Conservation (phyloP, 2,888 invertebrate species). For the Himalopsyche anomala region DNA sequence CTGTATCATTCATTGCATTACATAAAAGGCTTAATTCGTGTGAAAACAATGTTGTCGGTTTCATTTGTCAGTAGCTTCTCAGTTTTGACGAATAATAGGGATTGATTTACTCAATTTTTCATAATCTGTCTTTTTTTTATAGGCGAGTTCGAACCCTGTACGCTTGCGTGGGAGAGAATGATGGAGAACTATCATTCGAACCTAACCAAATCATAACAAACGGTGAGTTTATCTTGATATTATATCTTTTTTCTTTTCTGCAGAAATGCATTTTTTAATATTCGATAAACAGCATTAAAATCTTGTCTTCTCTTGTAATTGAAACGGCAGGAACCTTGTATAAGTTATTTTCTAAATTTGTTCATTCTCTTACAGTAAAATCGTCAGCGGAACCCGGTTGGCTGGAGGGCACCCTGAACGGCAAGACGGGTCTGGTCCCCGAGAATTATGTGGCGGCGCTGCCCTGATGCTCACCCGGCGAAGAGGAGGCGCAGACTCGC, state of each 20-base stretch:
- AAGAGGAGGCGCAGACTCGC: constrained; percentile 21
- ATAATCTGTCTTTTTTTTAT: constrained; percentile 65
- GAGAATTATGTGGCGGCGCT: constrained; percentile 96
- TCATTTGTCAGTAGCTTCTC: too few species aligned
- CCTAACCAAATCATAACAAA: constrained; percentile 98
- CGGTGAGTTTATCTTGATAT: constrained; percentile 78
- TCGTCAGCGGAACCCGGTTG: constrained; percentile 97
- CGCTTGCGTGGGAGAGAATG: constrained; percentile 96
- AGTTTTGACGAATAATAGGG: too few species aligned
- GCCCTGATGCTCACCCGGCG: constrained; percentile 74
- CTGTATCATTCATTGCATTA: too few species aligned
- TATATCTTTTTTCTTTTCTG: neutral
- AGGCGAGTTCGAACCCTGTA: constrained; percentile 95
- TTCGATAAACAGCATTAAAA: too few species aligned
- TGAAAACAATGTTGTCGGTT: too few species aligned
- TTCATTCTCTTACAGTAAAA: constrained; percentile 79
- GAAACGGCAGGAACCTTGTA: too few species aligned
- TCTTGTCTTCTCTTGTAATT: too few species aligned
- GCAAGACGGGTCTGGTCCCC: constrained; percentile 94
- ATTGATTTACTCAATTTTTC: neutral
- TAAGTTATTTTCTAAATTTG: too few species aligned
- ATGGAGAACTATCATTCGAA: constrained; percentile 97
- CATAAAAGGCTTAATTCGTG: too few species aligned
- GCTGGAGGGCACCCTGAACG: constrained; percentile 96
- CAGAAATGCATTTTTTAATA: too few species aligned